Percentiles rank a stretch among this genome's conserved stretches.
These are phyloP conservation scores for Latrodectus hesperus DNA, from an alignment of 2,888 invertebrate genomes.

Conservation along the genomic window DNA sequence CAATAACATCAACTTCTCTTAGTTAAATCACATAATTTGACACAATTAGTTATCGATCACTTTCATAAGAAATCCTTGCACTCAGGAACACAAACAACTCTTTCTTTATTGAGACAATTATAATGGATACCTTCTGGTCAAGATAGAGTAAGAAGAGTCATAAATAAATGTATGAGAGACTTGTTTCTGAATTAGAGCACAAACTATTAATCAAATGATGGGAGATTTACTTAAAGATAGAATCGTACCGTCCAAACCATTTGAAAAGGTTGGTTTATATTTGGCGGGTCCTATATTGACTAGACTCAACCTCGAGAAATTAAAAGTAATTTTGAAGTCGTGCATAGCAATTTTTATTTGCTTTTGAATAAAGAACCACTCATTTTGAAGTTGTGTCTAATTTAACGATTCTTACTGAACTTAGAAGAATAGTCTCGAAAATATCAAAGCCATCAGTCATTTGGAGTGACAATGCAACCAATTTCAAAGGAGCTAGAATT, in stretches of 20 bases:
- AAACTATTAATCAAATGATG: constrained; percentile 72
- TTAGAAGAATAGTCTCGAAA: constrained; percentile 25
- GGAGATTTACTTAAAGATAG: constrained; percentile 73
- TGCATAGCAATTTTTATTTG: constrained; percentile 73
- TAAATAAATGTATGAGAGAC: constrained; percentile 72
- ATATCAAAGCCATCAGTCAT: constrained; percentile 48
- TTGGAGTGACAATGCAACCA: constrained; percentile 65
- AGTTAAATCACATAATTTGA: neutral
- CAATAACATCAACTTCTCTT: constrained; percentile 12
- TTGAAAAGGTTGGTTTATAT: constrained; percentile 73
- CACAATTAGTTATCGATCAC: neutral
- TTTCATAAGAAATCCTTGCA: constrained; percentile 71
- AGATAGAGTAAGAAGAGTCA: constrained; percentile 69
- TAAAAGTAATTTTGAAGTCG: constrained; percentile 72
- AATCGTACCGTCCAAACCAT: constrained; percentile 72
- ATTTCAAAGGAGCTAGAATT: constrained; percentile 49
- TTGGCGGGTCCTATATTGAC: constrained; percentile 73
- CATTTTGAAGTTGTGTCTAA: constrained; percentile 47
- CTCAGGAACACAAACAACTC: constrained; percentile 70
- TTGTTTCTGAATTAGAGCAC: constrained; percentile 72
- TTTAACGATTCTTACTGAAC: constrained; percentile 17
- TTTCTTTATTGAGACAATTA: constrained; percentile 66
- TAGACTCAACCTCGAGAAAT: constrained; percentile 70
- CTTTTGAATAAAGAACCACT: constrained; percentile 72
- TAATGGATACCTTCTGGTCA: constrained; percentile 73